A percentile compares a stretch with the other conserved stretches of the same genome.
phyloP scores from a whole-genome alignment of 2,797 vertebrate species.

The Rachycentron canadum region DNA sequence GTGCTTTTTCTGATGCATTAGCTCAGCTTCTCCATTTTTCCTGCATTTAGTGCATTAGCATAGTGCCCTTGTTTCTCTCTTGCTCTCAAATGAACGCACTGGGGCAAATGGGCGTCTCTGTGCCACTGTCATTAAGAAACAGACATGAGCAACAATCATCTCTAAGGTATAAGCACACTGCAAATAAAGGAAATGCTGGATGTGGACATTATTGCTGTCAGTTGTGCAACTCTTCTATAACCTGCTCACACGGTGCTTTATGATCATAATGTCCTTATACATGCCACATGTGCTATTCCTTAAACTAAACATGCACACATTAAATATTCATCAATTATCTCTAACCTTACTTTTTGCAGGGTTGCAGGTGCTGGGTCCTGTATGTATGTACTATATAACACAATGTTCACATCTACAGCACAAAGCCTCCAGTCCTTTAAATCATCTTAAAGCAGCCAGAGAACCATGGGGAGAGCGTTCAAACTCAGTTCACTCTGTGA shows the following conservation, averaged over 20 bases:
- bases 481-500: background rate
- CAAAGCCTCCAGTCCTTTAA: background rate
- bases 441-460: background rate
- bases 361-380: background rate
- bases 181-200: conserved; percentile 27
- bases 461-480: background rate
- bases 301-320: background rate
- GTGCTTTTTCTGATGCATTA: conserved; percentile 44
- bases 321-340: background rate
- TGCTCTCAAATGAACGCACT: conserved; percentile 40
- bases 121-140: conserved; percentile 36
- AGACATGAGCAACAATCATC: conserved; percentile 10
- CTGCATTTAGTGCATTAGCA: conserved; percentile 49
- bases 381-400: background rate
- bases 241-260: background rate
- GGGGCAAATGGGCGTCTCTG: conserved; percentile 43
- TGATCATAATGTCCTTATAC: background rate
- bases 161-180: conserved; percentile 14
- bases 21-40: conserved; percentile 34
- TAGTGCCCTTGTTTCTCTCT: conserved; percentile 41
- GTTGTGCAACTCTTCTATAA: background rate
- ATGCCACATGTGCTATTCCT: background rate
- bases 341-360: background rate
- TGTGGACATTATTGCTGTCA: background rate
- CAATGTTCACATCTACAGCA: background rate